phyloP scores from a whole-genome alignment of 2,113 vertebrate genomes.

The Tyto alba region DNA sequence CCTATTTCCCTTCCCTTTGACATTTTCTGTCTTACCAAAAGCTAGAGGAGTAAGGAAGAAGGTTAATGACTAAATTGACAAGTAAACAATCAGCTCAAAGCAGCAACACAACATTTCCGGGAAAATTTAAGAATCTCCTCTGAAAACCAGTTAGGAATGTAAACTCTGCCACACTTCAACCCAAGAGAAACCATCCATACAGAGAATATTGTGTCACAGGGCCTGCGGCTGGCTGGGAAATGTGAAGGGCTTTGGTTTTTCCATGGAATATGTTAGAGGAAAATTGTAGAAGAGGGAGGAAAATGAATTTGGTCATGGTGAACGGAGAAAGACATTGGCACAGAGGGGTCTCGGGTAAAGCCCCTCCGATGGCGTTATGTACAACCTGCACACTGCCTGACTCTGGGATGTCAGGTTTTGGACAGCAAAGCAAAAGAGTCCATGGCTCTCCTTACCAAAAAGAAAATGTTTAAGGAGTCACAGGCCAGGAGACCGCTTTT shows the following conservation, averaged over 20 bases:
- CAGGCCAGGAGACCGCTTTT: not conserved
- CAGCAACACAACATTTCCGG: not conserved
- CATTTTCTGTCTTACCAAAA: constrained; percentile 37
- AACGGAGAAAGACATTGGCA: not conserved
- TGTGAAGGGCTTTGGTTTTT: not conserved
- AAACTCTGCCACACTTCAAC: not conserved
- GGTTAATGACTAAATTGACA: constrained; percentile 40
- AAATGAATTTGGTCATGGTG: not conserved
- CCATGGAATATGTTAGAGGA: not conserved
- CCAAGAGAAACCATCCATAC: not conserved
- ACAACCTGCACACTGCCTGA: not conserved
- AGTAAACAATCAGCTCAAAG: constrained; percentile 49
- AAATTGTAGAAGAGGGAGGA: not conserved
- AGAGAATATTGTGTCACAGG: not conserved
- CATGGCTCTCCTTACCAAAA: not conserved
- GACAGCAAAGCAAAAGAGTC: not conserved
- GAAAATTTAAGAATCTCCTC: not conserved
- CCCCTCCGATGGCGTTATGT: rapidly evolving
- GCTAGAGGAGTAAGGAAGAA: constrained; percentile 26
- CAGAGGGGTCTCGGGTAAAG: not conserved
- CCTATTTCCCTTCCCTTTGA: constrained; percentile 24
- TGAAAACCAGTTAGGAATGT: not conserved
- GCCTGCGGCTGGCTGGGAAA: not conserved
- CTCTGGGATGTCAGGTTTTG: not conserved
- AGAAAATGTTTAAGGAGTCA: not conserved